Conservation (phyloP, 2,113 vertebrate species). For the Nothobranchius kuhntae region DNA sequence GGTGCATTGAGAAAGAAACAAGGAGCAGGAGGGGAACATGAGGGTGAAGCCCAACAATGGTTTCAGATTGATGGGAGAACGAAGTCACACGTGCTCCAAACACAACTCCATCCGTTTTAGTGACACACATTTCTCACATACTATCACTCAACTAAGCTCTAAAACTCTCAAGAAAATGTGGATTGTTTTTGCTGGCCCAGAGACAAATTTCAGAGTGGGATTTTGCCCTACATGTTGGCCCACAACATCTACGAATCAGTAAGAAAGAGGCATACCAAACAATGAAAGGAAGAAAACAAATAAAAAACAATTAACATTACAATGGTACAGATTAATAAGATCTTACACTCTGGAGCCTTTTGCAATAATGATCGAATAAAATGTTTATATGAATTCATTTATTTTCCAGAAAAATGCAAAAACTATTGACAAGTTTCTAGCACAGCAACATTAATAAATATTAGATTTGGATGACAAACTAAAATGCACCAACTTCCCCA, state of each 20-base stretch:
- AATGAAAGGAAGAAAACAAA: too few species aligned
- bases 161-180: slow-evolving; percentile 61
- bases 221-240: slow-evolving; percentile 37
- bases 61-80: slow-evolving; percentile 46
- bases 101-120: slow-evolving; percentile 49
- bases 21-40: slow-evolving; percentile 5
- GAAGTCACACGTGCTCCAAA: slow-evolving; percentile 47
- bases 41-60: slow-evolving; percentile 53
- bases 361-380: neutral
- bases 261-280: too few species aligned
- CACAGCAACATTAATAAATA: too few species aligned
- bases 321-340: too few species aligned
- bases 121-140: slow-evolving; percentile 73
- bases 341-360: neutral
- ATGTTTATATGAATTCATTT: neutral
- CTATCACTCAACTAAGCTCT: slow-evolving; percentile 27
- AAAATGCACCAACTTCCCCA: too few species aligned
- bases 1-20: slow-evolving; percentile 1
- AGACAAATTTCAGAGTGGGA: slow-evolving; percentile 73
- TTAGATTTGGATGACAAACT: too few species aligned
- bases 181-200: slow-evolving; percentile 53
- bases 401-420: too few species aligned
- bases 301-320: too few species aligned
- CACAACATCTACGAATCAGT: too few species aligned
- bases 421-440: too few species aligned